phyloP scores from a whole-genome alignment of 2,113 vertebrate species.

The Synodontis membranacea region DNA sequence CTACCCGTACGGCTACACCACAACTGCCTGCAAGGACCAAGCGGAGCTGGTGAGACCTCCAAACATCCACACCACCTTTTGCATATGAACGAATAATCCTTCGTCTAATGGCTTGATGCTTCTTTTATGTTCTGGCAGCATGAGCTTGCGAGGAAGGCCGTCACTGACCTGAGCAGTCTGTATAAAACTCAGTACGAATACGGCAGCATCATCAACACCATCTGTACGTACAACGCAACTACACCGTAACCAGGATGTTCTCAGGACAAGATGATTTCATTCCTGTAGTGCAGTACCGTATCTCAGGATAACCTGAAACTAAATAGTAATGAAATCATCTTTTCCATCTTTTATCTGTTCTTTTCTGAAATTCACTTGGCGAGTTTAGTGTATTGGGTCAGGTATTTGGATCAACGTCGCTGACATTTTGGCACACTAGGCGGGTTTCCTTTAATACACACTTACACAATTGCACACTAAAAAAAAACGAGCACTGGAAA shows the following conservation, averaged over 20 bases:
- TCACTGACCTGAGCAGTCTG: constrained; percentile 78
- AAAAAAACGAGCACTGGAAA: too few species aligned
- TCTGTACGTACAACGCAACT: constrained; percentile 80
- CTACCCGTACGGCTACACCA: constrained; percentile 88
- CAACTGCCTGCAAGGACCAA: constrained; percentile 56
- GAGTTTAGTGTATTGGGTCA: neutral
- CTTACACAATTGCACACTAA: too few species aligned
- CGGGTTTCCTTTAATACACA: too few species aligned
- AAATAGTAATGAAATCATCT: neutral
- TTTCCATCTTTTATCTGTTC: neutral
- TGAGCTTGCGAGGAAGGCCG: constrained; percentile 73
- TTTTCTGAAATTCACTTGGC: neutral
- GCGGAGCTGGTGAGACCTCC: constrained; percentile 78
- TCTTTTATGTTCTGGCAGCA: constrained; percentile 68
- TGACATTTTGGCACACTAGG: too few species aligned
- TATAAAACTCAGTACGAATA: constrained; percentile 81
- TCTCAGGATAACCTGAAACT: neutral
- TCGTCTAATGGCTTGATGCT: neutral
- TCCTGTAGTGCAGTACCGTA: neutral
- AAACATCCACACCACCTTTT: neutral
- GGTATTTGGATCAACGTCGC: too few species aligned
- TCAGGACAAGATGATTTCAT: neutral
- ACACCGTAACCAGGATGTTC: neutral
- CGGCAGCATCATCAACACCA: constrained; percentile 85
- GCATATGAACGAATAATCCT: neutral